phyloP scores from a whole-genome alignment of 2,113 vertebrate genomes.

The Chinchilla lanigera region DNA sequence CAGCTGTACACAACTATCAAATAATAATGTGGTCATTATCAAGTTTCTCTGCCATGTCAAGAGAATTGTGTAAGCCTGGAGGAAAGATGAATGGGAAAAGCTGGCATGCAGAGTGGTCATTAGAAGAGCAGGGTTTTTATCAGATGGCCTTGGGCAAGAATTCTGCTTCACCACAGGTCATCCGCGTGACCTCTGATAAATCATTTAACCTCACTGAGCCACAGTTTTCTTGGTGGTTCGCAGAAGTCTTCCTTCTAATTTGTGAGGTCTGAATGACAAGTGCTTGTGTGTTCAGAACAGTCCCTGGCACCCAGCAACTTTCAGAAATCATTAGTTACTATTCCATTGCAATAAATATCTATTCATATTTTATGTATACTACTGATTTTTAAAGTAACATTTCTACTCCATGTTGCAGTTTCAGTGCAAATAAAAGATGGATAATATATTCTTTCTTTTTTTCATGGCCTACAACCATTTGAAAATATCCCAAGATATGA shows the following conservation, averaged over 20 bases:
- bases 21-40: neutral
- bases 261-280: neutral
- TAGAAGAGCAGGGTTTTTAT: neutral
- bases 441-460: conserved; percentile 9
- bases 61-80: neutral
- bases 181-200: neutral
- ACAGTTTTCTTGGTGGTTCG: neutral
- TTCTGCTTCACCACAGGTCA: neutral
- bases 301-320: neutral
- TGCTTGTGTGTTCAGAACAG: neutral
- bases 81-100: neutral
- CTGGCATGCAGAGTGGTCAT: neutral
- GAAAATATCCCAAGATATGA: conserved; percentile 30
- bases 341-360: neutral
- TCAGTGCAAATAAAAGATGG: conserved; percentile 7
- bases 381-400: neutral
- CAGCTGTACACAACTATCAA: neutral
- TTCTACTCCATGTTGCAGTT: neutral
- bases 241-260: neutral
- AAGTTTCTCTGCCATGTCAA: neutral
- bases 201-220: neutral
- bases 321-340: neutral
- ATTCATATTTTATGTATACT: neutral
- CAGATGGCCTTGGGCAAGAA: neutral
- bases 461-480: neutral